These are phyloP conservation scores for Oryzias celebensis DNA, from an alignment of 2,113 vertebrate genomes.

Conservation along the genomic window DNA sequence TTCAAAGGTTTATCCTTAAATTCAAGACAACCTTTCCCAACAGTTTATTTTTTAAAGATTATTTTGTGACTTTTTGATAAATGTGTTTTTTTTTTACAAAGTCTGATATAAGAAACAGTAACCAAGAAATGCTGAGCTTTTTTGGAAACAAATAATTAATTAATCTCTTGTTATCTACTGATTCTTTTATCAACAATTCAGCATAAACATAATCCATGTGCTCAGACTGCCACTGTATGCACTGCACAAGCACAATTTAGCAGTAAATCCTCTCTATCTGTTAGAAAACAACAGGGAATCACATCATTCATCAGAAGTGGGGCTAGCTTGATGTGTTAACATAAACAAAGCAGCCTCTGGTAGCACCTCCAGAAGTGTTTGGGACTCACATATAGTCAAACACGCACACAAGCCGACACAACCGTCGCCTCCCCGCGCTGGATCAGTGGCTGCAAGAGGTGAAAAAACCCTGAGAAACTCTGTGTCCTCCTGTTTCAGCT, in stretches of 20 bases:
- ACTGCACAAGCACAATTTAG: constrained; percentile 43
- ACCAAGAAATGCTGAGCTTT: not conserved
- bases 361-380: constrained; percentile 41
- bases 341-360: constrained; percentile 55
- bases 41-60: not conserved
- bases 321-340: constrained; percentile 59
- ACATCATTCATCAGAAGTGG: constrained; percentile 59
- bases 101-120: not conserved
- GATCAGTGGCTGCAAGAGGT: constrained; percentile 53
- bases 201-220: not conserved
- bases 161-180: not conserved
- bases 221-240: constrained; percentile 2
- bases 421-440: constrained; percentile 3
- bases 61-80: not conserved
- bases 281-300: constrained; percentile 46
- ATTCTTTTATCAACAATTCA: constrained; percentile 3
- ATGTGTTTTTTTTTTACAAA: not conserved
- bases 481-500: constrained; percentile 64
- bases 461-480: constrained; percentile 63
- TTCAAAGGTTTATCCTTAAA: not conserved
- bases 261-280: constrained; percentile 34
- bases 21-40: not conserved
- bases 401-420: constrained; percentile 17
- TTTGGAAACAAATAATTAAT: constrained; percentile 3
- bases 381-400: not conserved